Percentiles rank a stretch among this genome's conserved stretches.
These are phyloP conservation scores for Arvicanthis niloticus DNA, from an alignment of 2,113 vertebrate species.

Conservation along the genomic window DNA sequence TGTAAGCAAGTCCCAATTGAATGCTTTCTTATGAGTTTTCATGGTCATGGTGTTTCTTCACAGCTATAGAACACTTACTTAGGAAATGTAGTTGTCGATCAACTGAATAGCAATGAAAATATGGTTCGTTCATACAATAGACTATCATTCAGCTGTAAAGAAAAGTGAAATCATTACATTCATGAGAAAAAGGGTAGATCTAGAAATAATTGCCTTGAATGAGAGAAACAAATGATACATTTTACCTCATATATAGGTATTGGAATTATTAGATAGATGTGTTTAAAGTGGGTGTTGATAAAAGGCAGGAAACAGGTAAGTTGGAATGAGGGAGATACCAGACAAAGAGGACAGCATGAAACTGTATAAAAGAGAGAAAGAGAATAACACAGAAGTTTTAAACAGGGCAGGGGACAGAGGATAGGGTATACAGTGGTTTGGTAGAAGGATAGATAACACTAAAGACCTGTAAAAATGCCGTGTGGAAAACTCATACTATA, in stretches of 20 bases:
- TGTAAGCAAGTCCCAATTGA: neutral
- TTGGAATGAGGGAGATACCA: neutral
- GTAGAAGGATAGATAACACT: neutral
- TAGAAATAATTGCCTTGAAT: neutral
- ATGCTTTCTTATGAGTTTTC: neutral
- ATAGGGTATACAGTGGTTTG: neutral
- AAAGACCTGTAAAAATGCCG: neutral
- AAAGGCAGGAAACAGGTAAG: neutral
- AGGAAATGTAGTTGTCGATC: neutral
- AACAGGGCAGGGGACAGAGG: rapidly evolving
- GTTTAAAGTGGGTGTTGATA: neutral
- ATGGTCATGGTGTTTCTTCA: neutral
- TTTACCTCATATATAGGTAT: neutral
- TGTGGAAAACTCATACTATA: neutral
- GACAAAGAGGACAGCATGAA: neutral
- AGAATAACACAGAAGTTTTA: neutral
- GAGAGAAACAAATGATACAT: neutral
- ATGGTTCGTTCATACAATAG: neutral
- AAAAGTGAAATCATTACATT: neutral
- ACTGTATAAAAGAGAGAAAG: neutral
- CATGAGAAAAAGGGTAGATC: neutral
- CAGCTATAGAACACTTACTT: neutral
- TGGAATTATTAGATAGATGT: neutral
- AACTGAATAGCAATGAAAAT: neutral
- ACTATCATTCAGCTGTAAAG: neutral